phyloP scores from a whole-genome alignment of 53 echinoderm and acorn worm genomes.

The Crossaster papposus region DNA sequence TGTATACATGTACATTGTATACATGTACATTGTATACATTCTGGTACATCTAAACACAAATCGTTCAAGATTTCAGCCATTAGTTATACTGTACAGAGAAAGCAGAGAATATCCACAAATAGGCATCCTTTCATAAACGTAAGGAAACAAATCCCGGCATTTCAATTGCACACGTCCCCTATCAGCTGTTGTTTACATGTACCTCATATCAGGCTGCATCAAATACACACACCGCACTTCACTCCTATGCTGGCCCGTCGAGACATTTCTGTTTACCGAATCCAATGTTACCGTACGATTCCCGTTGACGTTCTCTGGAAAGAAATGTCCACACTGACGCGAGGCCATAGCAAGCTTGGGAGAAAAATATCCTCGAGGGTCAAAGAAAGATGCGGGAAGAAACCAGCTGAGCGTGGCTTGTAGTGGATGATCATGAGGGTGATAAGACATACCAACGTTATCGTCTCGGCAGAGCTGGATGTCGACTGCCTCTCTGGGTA shows the following conservation, averaged over 20 bases:
- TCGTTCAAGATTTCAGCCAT: too few relatives aligned
- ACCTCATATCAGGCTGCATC: conserved; percentile 19
- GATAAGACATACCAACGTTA: conserved; percentile 12
- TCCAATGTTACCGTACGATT: neutral
- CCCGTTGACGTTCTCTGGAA: neutral
- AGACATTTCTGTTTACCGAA: conserved; percentile 1
- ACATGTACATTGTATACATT: too few relatives aligned
- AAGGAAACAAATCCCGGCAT: neutral
- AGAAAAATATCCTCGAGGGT: neutral
- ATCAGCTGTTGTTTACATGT: neutral
- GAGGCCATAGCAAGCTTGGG: neutral
- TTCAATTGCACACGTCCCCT: neutral
- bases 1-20: neutral
- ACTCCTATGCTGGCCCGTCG: neutral
- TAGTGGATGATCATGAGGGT: neutral
- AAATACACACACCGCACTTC: conserved; percentile 2
- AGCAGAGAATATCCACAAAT: neutral
- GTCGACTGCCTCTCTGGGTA: neutral
- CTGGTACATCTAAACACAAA: too few relatives aligned
- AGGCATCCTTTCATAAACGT: neutral
- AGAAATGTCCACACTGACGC: neutral
- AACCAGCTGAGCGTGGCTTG: neutral
- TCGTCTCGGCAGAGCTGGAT: neutral
- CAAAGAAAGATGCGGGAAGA: neutral
- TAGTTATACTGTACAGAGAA: too few relatives aligned